Percentiles rank a stretch among this genome's conserved stretches.
phyloP scores from a whole-genome alignment of 2,888 invertebrate genomes.

The Conomelus anceps region DNA sequence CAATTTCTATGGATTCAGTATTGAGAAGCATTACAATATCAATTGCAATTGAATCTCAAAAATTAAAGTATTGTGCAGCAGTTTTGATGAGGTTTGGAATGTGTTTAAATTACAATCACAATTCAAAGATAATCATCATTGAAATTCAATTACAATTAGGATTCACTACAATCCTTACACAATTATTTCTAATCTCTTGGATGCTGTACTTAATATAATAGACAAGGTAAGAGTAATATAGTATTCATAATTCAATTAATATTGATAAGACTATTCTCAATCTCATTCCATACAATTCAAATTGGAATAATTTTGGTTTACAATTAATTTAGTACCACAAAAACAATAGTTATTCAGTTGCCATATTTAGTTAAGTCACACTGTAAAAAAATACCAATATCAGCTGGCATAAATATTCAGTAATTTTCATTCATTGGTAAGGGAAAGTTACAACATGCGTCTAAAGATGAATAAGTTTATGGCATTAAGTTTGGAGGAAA shows the following conservation, averaged over 20 bases:
- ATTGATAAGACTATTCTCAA: background rate
- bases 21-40: background rate
- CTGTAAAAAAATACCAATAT: no score
- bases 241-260: background rate
- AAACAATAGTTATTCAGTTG: no score
- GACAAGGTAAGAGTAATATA: background rate
- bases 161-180: background rate
- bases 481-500: no score
- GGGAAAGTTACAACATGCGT: no score
- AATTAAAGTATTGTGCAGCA: background rate
- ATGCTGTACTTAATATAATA: background rate
- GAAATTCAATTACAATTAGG: background rate
- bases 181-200: background rate
- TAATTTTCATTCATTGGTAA: no score
- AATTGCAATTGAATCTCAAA: background rate
- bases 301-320: background rate
- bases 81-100: background rate
- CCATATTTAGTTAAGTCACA: no score
- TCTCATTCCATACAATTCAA: background rate
- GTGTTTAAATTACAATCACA: background rate
- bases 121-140: background rate
- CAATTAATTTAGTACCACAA: no score
- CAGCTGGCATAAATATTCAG: no score
- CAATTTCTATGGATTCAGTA: background rate
- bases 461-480: no score